These are phyloP conservation scores for Physocephala rufipes DNA, from an alignment of 2,888 invertebrate species.

Conservation along the genomic window DNA sequence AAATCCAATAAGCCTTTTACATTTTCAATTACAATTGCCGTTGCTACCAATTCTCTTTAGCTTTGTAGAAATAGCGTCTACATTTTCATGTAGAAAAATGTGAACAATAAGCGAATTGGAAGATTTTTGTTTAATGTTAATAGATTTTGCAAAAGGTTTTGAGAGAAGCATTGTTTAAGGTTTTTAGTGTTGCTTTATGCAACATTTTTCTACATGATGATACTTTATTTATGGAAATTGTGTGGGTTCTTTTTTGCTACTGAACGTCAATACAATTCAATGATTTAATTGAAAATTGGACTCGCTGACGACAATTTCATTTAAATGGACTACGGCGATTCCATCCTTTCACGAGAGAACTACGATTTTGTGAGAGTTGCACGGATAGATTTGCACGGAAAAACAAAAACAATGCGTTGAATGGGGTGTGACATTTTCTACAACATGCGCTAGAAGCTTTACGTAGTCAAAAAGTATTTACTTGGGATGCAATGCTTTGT, in stretches of 20 bases:
- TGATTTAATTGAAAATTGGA: no score
- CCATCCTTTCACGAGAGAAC: no score
- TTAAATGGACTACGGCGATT: slow-evolving; percentile 13
- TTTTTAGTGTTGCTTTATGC: no score
- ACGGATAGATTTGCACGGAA: no score
- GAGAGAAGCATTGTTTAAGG: no score
- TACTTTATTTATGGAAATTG: neutral
- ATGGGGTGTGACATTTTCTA: slow-evolving; percentile 22
- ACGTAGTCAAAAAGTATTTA: slow-evolving; percentile 42
- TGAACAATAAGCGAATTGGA: neutral
- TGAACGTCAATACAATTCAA: neutral
- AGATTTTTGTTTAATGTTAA: no score
- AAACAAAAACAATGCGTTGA: slow-evolving; percentile 17
- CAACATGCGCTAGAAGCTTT: neutral
- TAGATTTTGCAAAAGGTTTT: no score
- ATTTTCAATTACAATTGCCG: slow-evolving; percentile 30
- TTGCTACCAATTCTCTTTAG: neutral
- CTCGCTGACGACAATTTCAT: neutral
- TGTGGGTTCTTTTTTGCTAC: slow-evolving; percentile 3
- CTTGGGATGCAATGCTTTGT: slow-evolving; percentile 43
- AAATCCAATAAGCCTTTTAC: slow-evolving; percentile 49
- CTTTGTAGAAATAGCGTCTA: slow-evolving; percentile 39
- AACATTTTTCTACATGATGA: no score
- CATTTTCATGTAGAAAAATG: no score
- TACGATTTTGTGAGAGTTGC: no score